Base-by-base conservation (phyloP, 2,113 vertebrate species). In the Chlamydotis undulata region DNA sequence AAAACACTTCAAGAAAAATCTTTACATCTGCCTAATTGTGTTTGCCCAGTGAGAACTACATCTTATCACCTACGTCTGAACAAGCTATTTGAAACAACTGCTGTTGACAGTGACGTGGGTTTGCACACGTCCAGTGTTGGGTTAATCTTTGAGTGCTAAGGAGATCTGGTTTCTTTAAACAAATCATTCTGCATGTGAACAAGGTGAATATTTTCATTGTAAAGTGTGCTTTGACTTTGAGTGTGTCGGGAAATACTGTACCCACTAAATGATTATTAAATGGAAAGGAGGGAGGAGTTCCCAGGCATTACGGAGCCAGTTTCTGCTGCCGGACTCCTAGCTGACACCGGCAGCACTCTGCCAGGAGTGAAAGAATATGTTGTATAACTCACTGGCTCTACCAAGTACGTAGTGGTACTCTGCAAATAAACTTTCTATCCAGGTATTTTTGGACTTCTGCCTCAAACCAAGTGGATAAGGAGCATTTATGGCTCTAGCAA, bases 321-420 rank as follows among this genome's bases (percentile, higher is more conserved):
- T 75, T 88, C 82, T 90, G 50, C 93, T 90, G 94, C 94, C 3
- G 81, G 84, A 67, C 83, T 85, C 37, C 1, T 22, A 73, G 82
- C 95, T 96, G 91, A 94, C 96, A 97, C 95, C 0, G 19, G 83
- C 87, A 92, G 94, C 90, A 28, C 92, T 84, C 93, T 94, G 94
- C 95, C 71, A 97, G 96, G 95, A 97, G 97, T 93, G 90, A 96
- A 96, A 91, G 94, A 97, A 91, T 94, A 97, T 96, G 95, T 94
- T 96, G 93, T 97, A 80, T 95, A 97, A 97, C 92, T 91, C 96
- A 91, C 96, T 89, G 92, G 90, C 96, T 97, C 97, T 96, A 97
- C 97, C 96, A 97, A 97, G 97, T 96, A 98, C 97, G 2, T 89
- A 83, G 91, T 98, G 97, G 97, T 97, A 98, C 97, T 94, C 74